Base-by-base conservation (phyloP, 2,797 vertebrate species). In the Cynodonichthys magdalenae region DNA sequence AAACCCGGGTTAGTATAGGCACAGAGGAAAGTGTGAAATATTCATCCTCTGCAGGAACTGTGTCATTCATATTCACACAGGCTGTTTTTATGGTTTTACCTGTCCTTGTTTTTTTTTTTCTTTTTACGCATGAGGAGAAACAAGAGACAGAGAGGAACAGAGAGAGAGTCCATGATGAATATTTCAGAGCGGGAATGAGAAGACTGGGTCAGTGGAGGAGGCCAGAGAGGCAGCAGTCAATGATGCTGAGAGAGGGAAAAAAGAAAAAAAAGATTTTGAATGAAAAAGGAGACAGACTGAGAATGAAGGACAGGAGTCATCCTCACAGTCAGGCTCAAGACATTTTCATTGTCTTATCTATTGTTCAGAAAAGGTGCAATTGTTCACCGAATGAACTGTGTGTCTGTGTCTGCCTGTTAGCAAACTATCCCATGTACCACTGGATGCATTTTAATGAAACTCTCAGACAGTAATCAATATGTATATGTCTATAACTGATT, bases 181-280 rank as follows among this genome's bases (percentile, higher is more conserved):
- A 85, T 89, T 89, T 89, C 60, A 89, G 83, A 73, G 78, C 65
- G 67, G 61, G 55, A 66, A 69, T 70, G 80, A 81, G 76, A 82
- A 69, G 86, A 88, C 77, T 78, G 80, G 88, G 87, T 87, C 84
- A 84, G 84, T 82, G 71, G 83, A 88, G 77, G 83, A 87, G 76
- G 79, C 75, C 80, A 48, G 18, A 20, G 46, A 48, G 18, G 4
- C 7, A 19, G 36, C 11, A 39, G 36, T 39, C 10, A 39, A 11
- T 39, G 44, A 45, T 39, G 36, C 36, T 39, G 44, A n/a, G 44
- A 8, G 44, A 45, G 39, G 65, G 75, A 24, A 61, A 54, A 15
- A 64, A 69, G n/a, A 58, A 56, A 63, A 64, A 55, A 60, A 57
- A 54, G 41, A 68, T 31, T 60, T 53, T 19, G 45, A 67, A 68